Evolutionary conservation across 2,888 invertebrate genomes (phyloP).

Genomic region (Amiota minor): DNA sequence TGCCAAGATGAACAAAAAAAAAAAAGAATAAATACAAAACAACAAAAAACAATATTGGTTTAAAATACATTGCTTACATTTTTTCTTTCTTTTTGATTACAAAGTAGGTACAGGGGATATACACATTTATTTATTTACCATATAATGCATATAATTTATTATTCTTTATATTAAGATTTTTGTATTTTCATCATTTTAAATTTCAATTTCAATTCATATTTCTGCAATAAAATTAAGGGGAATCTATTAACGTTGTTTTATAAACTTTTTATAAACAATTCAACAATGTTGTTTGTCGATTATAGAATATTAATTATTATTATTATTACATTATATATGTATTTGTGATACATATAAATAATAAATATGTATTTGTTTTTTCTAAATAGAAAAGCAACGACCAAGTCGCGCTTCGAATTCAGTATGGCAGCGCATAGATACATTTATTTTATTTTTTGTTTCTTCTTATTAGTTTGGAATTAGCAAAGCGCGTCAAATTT

Average conservation of each 20-base stretch:
- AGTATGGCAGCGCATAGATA: constrained; percentile 60
- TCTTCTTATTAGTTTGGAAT: constrained; percentile 30
- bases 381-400: constrained; percentile 19
- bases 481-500: constrained; percentile 11
- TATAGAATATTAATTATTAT: constrained; percentile 3
- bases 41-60: not conserved
- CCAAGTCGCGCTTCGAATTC: constrained; percentile 29
- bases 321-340: not conserved
- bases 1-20: not conserved
- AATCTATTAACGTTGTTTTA: constrained; percentile 59
- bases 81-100: not conserved
- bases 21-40: not conserved
- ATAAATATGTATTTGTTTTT: constrained; percentile 15
- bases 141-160: not conserved
- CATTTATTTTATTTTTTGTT: constrained; percentile 32
- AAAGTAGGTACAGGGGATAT: constrained; percentile 19
- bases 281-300: constrained; percentile 49
- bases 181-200: too few species aligned
- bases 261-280: constrained; percentile 62
- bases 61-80: not conserved
- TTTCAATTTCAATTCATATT: constrained; percentile 3
- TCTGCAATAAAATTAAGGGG: constrained; percentile 38
- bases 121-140: not conserved
- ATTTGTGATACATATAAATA: constrained; percentile 41
- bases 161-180: not conserved